Evolutionary conservation across 2,113 vertebrate genomes (phyloP), one percentile per base, ranked within the genome.

Genomic region (Tragelaphus imberbis): DNA sequence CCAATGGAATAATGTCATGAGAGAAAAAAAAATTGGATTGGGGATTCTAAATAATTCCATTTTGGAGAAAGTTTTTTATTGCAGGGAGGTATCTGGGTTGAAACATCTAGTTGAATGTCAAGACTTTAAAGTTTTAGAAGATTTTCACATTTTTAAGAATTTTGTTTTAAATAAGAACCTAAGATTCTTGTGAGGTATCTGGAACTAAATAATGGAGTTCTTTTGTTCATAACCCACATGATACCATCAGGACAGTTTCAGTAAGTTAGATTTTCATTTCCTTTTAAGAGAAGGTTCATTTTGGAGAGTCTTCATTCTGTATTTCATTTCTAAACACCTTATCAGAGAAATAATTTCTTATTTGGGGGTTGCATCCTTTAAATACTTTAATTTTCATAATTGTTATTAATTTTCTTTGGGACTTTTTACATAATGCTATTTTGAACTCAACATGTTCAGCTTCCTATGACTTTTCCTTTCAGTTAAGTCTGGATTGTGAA

Each of bases 171-270:
- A 49, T 95, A 86, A 86, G 68, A 80, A 86, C 58, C 77, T 71
- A 80, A 56, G 59, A 96, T 65, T 96, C 75, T 84, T 56, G 12
- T 88, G 93, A 97, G 53, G 33, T 95, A 82, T 95, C 84, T 84
- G 44, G n/a, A 95, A 90, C 95, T 95, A 94, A 95, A 92, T 94
- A 89, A 96, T 90, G 28, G 71, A 94, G 91, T 93, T 97, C 97
- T 97, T 98, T 98, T 98, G 95, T 98, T 98, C 75, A n/a, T 85
- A 96, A 71, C 36, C 84, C 68, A 81, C n/a, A 94, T 33, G 47
- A 44, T 56, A 49, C 30, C 56, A 21, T 58, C 36, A 87, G 36
- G 86, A 65, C 47, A 96, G 84, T 95, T 97, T 92, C 77, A 85
- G 81, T 96, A 93, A 97, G 82, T 95, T 91, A 21, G 68, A 21